These are phyloP conservation scores for Luehdorfia chinensis DNA, from an alignment of 1,140 invertebrate genomes.

Conservation along the genomic window DNA sequence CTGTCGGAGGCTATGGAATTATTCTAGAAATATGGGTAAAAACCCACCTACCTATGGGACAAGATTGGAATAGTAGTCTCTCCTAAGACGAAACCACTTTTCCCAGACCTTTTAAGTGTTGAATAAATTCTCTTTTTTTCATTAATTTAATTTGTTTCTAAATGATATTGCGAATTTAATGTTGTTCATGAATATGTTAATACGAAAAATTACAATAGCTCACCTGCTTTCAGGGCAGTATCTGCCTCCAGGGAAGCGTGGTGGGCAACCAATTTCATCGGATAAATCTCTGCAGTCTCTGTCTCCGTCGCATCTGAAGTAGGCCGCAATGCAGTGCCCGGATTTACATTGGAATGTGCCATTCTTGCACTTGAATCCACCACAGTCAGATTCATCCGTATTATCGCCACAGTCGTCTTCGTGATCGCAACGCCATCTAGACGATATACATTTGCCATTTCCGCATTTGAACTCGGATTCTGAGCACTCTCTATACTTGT, in stretches of 20 bases:
- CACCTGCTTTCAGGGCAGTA: conserved; percentile 89
- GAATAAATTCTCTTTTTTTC: no score
- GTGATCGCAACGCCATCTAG: conserved; percentile 92
- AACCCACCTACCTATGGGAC: no score
- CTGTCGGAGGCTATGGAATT: no score
- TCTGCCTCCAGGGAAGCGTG: conserved; percentile 87
- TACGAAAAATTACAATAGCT: conserved; percentile 10
- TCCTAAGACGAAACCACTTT: no score
- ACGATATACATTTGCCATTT: conserved; percentile 96
- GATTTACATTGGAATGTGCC: conserved; percentile 95
- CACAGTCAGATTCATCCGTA: conserved; percentile 91
- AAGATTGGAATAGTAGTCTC: no score
- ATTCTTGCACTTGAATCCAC: conserved; percentile 88
- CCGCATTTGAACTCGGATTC: conserved; percentile 96
- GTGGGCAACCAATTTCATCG: conserved; percentile 95
- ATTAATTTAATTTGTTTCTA: no score
- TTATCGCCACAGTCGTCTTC: conserved; percentile 93
- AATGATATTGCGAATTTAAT: no score
- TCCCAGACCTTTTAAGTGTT: no score
- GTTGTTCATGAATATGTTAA: no score
- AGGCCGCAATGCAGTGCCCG: conserved; percentile 93
- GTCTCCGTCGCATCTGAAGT: conserved; percentile 93
- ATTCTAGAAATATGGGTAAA: no score
- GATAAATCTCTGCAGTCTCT: conserved; percentile 95
- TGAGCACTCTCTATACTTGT: conserved; percentile 93